Conservation (phyloP, 2,888 invertebrate species). For the Melieria omissa region DNA sequence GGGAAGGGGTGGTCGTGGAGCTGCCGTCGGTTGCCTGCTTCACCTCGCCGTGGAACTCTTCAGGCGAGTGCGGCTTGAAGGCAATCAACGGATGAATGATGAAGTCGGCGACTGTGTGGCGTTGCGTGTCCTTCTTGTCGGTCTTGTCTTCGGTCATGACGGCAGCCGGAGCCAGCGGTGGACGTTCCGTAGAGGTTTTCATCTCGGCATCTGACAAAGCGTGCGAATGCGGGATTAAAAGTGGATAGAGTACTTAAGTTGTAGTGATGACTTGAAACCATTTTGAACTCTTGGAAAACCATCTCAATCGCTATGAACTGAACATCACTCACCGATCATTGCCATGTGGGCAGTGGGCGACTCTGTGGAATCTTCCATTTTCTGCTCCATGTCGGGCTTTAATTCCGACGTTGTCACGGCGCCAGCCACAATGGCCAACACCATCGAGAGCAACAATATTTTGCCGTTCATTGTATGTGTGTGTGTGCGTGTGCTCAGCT, state of each 20-base stretch:
- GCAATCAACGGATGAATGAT: slow-evolving; percentile 60
- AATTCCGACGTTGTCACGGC: slow-evolving; percentile 13
- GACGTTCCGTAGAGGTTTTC: slow-evolving; percentile 50
- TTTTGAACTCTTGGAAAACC: no score
- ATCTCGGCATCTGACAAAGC: slow-evolving; percentile 27
- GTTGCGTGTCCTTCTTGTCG: slow-evolving; percentile 37
- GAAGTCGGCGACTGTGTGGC: slow-evolving; percentile 61
- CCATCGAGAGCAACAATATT: background rate
- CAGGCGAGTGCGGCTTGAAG: slow-evolving; percentile 54
- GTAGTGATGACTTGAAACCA: no score
- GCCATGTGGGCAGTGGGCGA: slow-evolving; percentile 58
- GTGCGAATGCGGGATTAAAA: slow-evolving; percentile 14
- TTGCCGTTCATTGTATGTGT: no score
- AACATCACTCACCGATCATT: slow-evolving; percentile 54
- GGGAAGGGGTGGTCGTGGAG: slow-evolving; percentile 40
- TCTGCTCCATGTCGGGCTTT: slow-evolving; percentile 34
- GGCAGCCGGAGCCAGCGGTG: slow-evolving; percentile 34
- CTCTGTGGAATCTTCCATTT: slow-evolving; percentile 53
- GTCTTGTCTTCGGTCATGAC: background rate
- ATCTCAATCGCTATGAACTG: background rate
- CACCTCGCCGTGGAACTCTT: slow-evolving; percentile 42
- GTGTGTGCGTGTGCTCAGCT: no score
- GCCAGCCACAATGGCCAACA: background rate
- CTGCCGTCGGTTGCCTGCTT: slow-evolving; percentile 38
- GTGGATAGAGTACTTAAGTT: background rate